These are phyloP conservation scores for Drosophila athabasca DNA, from an alignment of 1,140 invertebrate genomes.

Conservation along the genomic window DNA sequence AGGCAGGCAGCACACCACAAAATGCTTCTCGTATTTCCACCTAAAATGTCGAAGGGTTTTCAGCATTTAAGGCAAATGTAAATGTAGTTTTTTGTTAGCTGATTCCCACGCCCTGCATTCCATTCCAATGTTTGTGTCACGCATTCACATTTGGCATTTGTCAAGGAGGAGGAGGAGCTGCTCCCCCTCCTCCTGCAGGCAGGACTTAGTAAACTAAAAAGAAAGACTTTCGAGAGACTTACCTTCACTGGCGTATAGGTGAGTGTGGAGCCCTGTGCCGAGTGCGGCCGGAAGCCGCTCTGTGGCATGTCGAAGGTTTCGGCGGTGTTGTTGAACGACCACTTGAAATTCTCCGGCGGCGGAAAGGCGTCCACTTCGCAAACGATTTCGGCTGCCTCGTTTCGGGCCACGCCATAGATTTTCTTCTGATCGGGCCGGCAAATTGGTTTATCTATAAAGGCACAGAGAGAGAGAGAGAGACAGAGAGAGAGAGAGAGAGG, in stretches of 20 bases:
- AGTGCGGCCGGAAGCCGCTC: slow-evolving; percentile 83
- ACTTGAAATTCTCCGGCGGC: slow-evolving; percentile 91
- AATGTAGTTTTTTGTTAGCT: too few species aligned
- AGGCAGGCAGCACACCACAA: slow-evolving; percentile 14
- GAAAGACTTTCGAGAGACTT: slow-evolving; percentile 25
- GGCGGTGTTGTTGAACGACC: slow-evolving; percentile 95
- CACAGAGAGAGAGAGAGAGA: slow-evolving; percentile 8
- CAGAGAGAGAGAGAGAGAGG: slow-evolving; percentile 14
- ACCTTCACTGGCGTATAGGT: slow-evolving; percentile 90
- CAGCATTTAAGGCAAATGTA: slow-evolving; percentile 42
- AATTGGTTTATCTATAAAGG: slow-evolving; percentile 90
- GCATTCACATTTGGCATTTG: slow-evolving; percentile 22
- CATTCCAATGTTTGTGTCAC: too few species aligned
- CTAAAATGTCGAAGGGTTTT: slow-evolving; percentile 22
- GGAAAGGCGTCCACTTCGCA: slow-evolving; percentile 95
- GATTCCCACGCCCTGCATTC: too few species aligned
- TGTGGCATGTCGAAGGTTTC: slow-evolving; percentile 90
- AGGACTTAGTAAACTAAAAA: too few species aligned
- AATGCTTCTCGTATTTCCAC: slow-evolving; percentile 2
- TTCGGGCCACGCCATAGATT: slow-evolving; percentile 92
- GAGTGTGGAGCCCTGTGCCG: slow-evolving; percentile 88
- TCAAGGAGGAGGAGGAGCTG: not conserved
- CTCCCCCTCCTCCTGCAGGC: too few species aligned
- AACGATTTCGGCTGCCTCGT: slow-evolving; percentile 91
- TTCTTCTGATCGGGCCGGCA: slow-evolving; percentile 91